Evolutionary conservation across 2,797 vertebrate genomes (phyloP), one percentile per base, ranked within the genome.

Genomic region (Rhinatrema bivittatum): DNA sequence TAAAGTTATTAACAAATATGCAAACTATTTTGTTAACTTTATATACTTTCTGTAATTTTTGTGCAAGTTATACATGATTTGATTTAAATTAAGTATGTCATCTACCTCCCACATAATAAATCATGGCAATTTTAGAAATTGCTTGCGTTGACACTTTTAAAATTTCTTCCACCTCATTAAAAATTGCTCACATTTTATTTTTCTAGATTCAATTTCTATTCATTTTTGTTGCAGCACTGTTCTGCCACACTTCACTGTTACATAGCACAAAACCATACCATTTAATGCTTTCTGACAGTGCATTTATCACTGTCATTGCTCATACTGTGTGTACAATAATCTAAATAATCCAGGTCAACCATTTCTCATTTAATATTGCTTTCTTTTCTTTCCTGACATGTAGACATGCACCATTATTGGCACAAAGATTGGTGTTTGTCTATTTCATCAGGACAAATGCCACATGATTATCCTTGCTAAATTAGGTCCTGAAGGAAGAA

Each of bases 61-160:
- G n/a, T n/a, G n/a, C n/a, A n/a, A n/a, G n/a, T n/a, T 54, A 57
- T 45, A 61, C 22, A 45, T 21, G 32, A 53, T 25, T 56, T 63
- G 28, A 42, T 62, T 50, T 69, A 69, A 72, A 66, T 56, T 65
- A 52, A 32, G 48, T 50, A 74, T 47, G 6, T 27, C 53, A 53
- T 65, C 50, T 72, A 36, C 48, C 40, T 42, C 65, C 38, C 2
- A 11, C n/a, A 60, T 39, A 61, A 69, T 65, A 69, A 65, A 52
- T 58, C 46, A 72, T 73, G 68, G 44, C 32, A 19, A 61, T 60
- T 52, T 66, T 69, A 52, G 65, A 68, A 69, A 59, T 70, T 67
- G 39, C 26, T 32, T 40, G 65, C 42, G 47, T 46, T 54, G 59
- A 57, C 56, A 52, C 48, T 56, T 65, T 36, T 38, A 62, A 56